A percentile compares a stretch with the other conserved stretches of the same genome.
Conservation (phyloP, 2,888 invertebrate species). For the Liposcelis brunnea region DNA sequence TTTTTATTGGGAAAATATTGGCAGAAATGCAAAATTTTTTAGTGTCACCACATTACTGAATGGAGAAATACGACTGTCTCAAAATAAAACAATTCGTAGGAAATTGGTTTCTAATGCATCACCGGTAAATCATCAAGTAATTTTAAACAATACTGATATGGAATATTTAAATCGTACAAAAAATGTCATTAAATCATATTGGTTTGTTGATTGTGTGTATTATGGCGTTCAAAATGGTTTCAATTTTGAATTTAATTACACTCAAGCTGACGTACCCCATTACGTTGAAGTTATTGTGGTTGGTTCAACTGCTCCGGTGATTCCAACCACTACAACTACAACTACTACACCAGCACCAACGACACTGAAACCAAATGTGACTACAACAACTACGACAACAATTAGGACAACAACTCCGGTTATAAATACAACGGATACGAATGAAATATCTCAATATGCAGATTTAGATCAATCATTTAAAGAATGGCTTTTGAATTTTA, state of each 20-base stretch:
- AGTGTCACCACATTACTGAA: slow-evolving; percentile 42
- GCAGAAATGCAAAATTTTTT: slow-evolving; percentile 24
- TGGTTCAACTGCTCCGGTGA: slow-evolving; percentile 12
- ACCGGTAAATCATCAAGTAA: slow-evolving; percentile 38
- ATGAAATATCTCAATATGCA: slow-evolving; percentile 12
- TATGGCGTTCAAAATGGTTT: slow-evolving; percentile 44
- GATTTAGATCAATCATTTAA: slow-evolving; percentile 12
- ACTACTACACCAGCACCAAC: slow-evolving; percentile 23
- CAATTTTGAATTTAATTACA: slow-evolving; percentile 43
- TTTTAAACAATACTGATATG: slow-evolving; percentile 40
- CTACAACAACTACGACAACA: slow-evolving; percentile 19
- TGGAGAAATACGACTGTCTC: slow-evolving; percentile 45
- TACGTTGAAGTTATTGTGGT: slow-evolving; percentile 13
- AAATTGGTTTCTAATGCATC: slow-evolving; percentile 45
- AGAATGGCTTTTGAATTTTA: slow-evolving; percentile 3
- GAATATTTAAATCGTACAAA: slow-evolving; percentile 31
- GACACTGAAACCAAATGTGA: slow-evolving; percentile 10
- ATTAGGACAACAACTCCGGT: slow-evolving; percentile 22
- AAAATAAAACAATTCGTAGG: slow-evolving; percentile 34
- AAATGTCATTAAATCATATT: slow-evolving; percentile 39
- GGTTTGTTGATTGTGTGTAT: slow-evolving; percentile 64
- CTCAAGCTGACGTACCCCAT: slow-evolving; percentile 27
- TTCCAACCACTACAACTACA: slow-evolving; percentile 27
- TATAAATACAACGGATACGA: slow-evolving; percentile 22
- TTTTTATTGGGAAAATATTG: slow-evolving; percentile 24